Conservation (phyloP, 1,140 invertebrate genomes). For the Propsilocerus akamusi region DNA sequence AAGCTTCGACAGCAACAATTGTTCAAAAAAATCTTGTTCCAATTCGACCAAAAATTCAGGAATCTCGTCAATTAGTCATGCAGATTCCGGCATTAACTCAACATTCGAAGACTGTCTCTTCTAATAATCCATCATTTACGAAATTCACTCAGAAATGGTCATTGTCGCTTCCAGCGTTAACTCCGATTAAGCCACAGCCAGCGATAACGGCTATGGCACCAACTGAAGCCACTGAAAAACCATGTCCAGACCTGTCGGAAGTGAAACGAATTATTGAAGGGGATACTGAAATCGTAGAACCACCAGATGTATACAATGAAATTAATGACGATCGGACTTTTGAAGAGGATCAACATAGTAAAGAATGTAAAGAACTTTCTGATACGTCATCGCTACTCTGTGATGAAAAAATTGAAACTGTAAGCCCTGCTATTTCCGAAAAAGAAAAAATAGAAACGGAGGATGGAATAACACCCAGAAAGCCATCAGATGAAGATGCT, state of each 20-base stretch:
- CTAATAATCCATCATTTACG: too few species aligned
- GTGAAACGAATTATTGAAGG: background rate
- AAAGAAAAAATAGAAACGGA: background rate
- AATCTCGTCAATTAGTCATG: too few species aligned
- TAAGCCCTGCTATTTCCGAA: background rate
- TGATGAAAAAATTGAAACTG: background rate
- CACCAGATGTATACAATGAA: background rate
- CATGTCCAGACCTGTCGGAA: background rate
- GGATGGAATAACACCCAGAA: background rate
- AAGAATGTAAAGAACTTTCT: background rate
- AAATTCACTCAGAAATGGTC: too few species aligned
- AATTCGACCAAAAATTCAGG: too few species aligned
- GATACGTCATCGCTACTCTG: background rate
- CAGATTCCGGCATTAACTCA: too few species aligned
- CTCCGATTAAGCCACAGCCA: background rate
- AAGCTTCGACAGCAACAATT: too few species aligned
- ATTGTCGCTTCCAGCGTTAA: background rate
- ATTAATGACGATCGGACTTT: background rate
- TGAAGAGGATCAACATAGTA: background rate
- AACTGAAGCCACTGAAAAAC: background rate
- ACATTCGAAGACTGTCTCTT: too few species aligned
- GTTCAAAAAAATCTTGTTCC: too few species aligned
- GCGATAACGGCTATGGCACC: background rate
- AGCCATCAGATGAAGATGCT: background rate
- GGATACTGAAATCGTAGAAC: background rate